Evolutionary conservation across 2,888 invertebrate genomes (phyloP), one percentile per base, ranked within the genome.

Genomic region (Drosophila limbata): DNA sequence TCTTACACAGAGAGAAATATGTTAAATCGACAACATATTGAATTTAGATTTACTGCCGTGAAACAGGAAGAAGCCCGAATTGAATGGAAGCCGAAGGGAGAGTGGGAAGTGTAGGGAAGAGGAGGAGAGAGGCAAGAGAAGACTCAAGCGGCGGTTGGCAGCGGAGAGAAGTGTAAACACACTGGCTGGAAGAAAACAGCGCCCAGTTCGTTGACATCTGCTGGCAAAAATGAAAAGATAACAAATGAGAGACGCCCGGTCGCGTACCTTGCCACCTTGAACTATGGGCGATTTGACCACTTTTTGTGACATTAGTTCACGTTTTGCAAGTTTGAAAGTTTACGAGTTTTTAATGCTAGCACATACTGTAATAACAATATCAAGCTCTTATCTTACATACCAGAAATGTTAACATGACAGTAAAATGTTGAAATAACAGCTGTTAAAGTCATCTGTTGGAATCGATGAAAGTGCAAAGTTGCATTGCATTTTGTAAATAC

Each of bases 11-110:
- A 33, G 17, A 35, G 60, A 71, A 68, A 82, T 86, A 88, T 84
- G 84, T 77, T 88, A 81, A 81, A 73, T 74, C 87, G 89, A 81
- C 78, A 87, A 72, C 78, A 85, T 85, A 87, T 89, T 84, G 89
- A 89, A 84, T 89, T 79, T 84, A 70, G 87, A 87, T 85, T 84
- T 80, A 69, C 75, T 76, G 79, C 69, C 64, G 19, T 52, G 57
- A 61, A 56, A 59, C 66, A 68, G 56, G 56, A 55, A 64, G 56
- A 45, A 52, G 47, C 44, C 25, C 51, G 28, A 48, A 33, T 42
- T 45, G 25, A 33, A 28, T 6, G 44, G n/a, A 33, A 21, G 21
- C n/a, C 4, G 39, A 17, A 15, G 5, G 21, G 2, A n/a, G 52
- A 21, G 9, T 11, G 39, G 5, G n/a, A 37, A 37, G 10, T 21